Evolutionary conservation across 2,888 invertebrate genomes (phyloP).

Genomic region (Helleia helle): DNA sequence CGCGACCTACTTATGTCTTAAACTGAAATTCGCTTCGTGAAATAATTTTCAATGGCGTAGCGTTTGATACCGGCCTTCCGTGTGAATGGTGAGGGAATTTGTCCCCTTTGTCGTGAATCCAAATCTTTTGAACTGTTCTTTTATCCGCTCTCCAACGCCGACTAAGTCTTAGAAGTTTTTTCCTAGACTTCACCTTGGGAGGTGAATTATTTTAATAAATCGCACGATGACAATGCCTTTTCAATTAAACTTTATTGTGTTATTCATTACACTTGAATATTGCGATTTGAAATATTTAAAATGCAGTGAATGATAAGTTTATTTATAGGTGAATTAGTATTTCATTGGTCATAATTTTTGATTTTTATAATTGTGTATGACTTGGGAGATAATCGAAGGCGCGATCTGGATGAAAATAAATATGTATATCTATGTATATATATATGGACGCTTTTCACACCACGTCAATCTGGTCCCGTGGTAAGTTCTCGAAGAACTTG

Average conservation of each 20-base stretch:
- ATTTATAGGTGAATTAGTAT: too few relatives aligned
- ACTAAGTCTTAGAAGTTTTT: neutral
- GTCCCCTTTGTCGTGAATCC: conserved; percentile 38
- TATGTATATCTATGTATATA: too few relatives aligned
- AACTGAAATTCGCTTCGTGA: conserved; percentile 43
- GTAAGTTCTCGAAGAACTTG: too few relatives aligned
- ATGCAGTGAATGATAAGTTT: too few relatives aligned
- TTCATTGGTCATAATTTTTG: too few relatives aligned
- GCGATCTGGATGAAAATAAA: too few relatives aligned
- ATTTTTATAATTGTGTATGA: too few relatives aligned
- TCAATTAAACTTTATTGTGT: neutral
- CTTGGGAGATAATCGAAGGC: too few relatives aligned
- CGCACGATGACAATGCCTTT: neutral
- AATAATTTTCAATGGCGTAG: conserved; percentile 50
- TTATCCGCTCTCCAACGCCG: conserved; percentile 12
- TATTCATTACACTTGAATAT: too few relatives aligned
- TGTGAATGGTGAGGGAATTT: conserved; percentile 47
- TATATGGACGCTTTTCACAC: too few relatives aligned
- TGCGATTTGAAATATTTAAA: too few relatives aligned
- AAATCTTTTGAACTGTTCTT: conserved; percentile 31
- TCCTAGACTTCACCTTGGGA: neutral
- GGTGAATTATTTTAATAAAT: neutral
- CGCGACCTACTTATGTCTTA: conserved; percentile 53
- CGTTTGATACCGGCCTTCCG: conserved; percentile 34
- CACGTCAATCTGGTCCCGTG: too few relatives aligned